Conservation (phyloP, 1,140 invertebrate genomes). For the Brachystomella parvula region DNA sequence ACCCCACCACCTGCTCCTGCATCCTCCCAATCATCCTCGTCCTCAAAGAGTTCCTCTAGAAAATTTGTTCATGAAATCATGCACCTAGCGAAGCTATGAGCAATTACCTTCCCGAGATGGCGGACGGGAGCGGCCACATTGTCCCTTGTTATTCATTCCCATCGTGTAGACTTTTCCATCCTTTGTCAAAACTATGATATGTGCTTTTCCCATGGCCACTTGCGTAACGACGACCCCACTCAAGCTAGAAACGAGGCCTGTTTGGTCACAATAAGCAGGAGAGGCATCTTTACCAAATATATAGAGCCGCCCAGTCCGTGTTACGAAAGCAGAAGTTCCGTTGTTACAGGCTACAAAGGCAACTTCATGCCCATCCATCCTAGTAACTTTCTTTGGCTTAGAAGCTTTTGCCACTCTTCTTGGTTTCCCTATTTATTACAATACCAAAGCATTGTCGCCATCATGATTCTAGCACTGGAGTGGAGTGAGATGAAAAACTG, state of each 20-base stretch:
- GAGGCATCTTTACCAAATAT: constrained; percentile 91
- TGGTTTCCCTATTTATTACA: constrained; percentile 54
- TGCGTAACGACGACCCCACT: constrained; percentile 71
- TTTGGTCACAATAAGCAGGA: constrained; percentile 66
- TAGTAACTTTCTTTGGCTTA: constrained; percentile 85
- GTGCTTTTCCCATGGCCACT: constrained; percentile 90
- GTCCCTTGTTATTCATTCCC: constrained; percentile 95
- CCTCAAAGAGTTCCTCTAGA: constrained; percentile 45
- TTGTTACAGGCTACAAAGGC: constrained; percentile 83
- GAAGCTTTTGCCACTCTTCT: constrained; percentile 78
- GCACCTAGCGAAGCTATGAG: neutral
- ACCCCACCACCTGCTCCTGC: constrained; percentile 41
- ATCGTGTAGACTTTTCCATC: constrained; percentile 90
- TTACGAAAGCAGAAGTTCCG: constrained; percentile 85
- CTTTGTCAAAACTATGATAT: constrained; percentile 75
- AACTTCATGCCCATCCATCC: constrained; percentile 76
- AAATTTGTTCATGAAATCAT: neutral
- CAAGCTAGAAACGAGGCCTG: constrained; percentile 61
- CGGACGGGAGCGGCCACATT: constrained; percentile 85
- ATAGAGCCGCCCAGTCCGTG: constrained; percentile 73
- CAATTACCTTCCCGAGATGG: constrained; percentile 55
- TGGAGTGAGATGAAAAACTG: neutral
- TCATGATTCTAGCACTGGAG: constrained; percentile 7
- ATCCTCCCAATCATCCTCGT: constrained; percentile 54
- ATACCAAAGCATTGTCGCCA: constrained; percentile 7